Conservation (phyloP, 2,113 vertebrate species). For the Ammodytes marinus region DNA sequence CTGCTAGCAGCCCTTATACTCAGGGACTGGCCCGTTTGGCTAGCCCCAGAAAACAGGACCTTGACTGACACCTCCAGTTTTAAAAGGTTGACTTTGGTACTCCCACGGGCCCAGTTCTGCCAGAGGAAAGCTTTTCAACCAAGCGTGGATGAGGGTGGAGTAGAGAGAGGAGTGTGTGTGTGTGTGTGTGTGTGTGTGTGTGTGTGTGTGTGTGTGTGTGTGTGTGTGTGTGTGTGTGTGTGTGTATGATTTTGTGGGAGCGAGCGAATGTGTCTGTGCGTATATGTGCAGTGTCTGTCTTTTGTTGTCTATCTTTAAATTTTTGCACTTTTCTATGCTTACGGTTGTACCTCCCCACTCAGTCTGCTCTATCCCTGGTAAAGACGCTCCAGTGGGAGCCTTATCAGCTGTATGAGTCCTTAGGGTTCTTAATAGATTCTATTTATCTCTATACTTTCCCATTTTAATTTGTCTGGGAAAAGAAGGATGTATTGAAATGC, state of each 20-base stretch:
- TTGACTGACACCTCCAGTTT: slow-evolving; percentile 80
- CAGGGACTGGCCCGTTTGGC: slow-evolving; percentile 66
- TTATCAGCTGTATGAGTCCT: slow-evolving; percentile 81
- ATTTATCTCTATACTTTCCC: slow-evolving; percentile 82
- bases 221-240: slow-evolving; percentile 12
- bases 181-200: slow-evolving; percentile 34
- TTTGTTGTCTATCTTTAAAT: slow-evolving; percentile 41
- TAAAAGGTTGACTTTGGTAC: slow-evolving; percentile 79
- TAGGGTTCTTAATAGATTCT: slow-evolving; percentile 80
- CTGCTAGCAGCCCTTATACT: slow-evolving; percentile 53
- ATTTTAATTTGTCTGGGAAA: slow-evolving; percentile 79
- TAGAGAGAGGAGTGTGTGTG: slow-evolving; percentile 38
- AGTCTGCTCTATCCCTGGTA: slow-evolving; percentile 34
- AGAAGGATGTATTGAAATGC: slow-evolving; percentile 81
- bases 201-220: background rate
- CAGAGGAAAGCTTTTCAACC: slow-evolving; percentile 77
- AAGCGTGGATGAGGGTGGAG: slow-evolving; percentile 60
- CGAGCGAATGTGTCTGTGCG: slow-evolving; percentile 39
- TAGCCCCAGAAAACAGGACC: slow-evolving; percentile 66
- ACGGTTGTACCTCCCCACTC: slow-evolving; percentile 35
- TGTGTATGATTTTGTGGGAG: slow-evolving; percentile 37
- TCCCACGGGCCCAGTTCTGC: slow-evolving; percentile 75
- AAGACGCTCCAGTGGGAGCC: slow-evolving; percentile 71
- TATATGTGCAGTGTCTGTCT: slow-evolving; percentile 38
- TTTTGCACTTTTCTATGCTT: slow-evolving; percentile 36